phyloP scores from a whole-genome alignment of 2,888 invertebrate species.

The Cylloceria caligata region DNA sequence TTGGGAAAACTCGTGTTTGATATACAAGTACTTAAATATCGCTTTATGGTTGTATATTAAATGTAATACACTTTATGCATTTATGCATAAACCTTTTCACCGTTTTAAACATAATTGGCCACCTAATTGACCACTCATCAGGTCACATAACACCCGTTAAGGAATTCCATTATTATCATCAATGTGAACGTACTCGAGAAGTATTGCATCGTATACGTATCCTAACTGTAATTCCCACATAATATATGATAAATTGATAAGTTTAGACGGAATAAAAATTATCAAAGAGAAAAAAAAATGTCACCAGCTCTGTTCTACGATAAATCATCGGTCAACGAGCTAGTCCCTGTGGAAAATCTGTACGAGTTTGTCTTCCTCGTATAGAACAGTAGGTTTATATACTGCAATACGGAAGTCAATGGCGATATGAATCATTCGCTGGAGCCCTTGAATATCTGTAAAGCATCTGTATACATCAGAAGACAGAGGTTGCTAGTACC shows the following conservation, averaged over 20 bases:
- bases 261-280: background rate
- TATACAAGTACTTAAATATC: no score
- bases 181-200: background rate
- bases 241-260: background rate
- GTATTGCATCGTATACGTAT: background rate
- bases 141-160: background rate
- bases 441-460: conserved; percentile 65
- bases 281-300: no score
- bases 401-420: conserved; percentile 65
- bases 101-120: no score
- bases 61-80: no score
- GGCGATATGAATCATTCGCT: conserved; percentile 66
- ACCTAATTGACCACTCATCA: no score
- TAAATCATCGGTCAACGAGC: conserved; percentile 52
- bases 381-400: conserved; percentile 30
- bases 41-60: no score
- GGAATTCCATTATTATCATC: background rate
- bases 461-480: conserved; percentile 62
- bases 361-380: conserved; percentile 55
- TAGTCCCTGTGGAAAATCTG: conserved; percentile 53
- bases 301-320: conserved; percentile 40
- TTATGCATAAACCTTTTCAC: no score
- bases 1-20: no score
- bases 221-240: conserved; percentile 17
- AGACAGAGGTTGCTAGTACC: conserved; percentile 55